Evolutionary conservation across 2,113 vertebrate species (phyloP).

Genomic region (Chaetodon trifascialis): DNA sequence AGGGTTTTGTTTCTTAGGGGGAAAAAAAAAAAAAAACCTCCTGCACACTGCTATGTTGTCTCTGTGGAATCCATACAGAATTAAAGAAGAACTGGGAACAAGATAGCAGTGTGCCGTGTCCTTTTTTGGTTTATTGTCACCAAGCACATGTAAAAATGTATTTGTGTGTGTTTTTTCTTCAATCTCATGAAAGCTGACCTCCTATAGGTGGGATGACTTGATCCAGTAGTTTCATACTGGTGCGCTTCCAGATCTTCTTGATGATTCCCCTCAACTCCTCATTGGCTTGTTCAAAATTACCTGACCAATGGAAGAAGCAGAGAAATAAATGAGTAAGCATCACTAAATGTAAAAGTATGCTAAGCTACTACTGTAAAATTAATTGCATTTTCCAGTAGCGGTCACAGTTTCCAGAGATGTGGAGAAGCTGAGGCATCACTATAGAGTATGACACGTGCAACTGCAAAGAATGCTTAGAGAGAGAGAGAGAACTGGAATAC

Average conservation of each 20-base stretch:
- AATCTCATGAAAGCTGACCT: slow-evolving; percentile 78
- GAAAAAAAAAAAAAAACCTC: too few relatives aligned
- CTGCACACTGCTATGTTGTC: too few relatives aligned
- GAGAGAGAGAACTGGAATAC: too few relatives aligned
- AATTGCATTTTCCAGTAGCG: background rate
- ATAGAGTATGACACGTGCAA: too few relatives aligned
- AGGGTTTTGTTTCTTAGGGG: too few relatives aligned
- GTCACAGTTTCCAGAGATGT: background rate
- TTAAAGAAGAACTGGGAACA: background rate
- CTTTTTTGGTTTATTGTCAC: background rate
- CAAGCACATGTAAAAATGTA: background rate
- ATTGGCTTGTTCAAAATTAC: slow-evolving; percentile 94
- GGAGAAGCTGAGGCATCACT: too few relatives aligned
- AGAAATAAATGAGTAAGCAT: background rate
- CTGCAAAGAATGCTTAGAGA: too few relatives aligned
- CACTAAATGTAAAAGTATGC: background rate
- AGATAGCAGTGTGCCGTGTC: background rate
- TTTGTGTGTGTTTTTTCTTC: background rate
- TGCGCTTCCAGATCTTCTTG: slow-evolving; percentile 97
- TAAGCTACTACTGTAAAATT: background rate
- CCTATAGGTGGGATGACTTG: slow-evolving; percentile 96
- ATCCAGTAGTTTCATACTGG: slow-evolving; percentile 96
- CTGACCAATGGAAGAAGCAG: slow-evolving; percentile 69
- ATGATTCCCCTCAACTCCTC: slow-evolving; percentile 94
- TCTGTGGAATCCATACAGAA: too few relatives aligned